Evolutionary conservation across 1,140 invertebrate genomes (phyloP).

Genomic region (Scaptomyza hsui): DNA sequence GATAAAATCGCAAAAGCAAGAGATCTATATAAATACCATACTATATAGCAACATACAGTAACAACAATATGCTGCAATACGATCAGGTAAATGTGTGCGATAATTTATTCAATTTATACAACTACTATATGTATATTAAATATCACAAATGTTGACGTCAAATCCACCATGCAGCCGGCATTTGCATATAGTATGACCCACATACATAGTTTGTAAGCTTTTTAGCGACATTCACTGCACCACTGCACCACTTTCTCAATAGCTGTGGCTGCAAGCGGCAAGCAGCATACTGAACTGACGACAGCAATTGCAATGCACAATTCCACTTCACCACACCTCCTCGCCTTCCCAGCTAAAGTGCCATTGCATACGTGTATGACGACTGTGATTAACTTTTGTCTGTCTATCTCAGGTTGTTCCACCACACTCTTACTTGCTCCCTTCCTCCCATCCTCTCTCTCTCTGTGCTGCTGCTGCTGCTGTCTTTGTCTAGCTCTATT

Average conservation of each 20-base stretch:
- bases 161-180: slow-evolving; percentile 39
- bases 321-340: not conserved
- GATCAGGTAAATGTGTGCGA: slow-evolving; percentile 55
- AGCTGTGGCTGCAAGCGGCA: slow-evolving; percentile 34
- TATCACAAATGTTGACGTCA: slow-evolving; percentile 41
- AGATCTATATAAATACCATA: slow-evolving; percentile 24
- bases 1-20: slow-evolving; percentile 10
- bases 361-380: slow-evolving; percentile 54
- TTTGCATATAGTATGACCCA: slow-evolving; percentile 57
- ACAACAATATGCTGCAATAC: slow-evolving; percentile 62
- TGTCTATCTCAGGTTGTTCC: slow-evolving; percentile 26
- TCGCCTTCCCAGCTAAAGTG: slow-evolving; percentile 27
- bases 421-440: not conserved
- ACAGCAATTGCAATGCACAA: slow-evolving; percentile 1
- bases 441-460: not conserved
- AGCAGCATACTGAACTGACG: slow-evolving; percentile 28
- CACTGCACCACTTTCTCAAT: slow-evolving; percentile 44
- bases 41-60: slow-evolving; percentile 24
- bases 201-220: slow-evolving; percentile 25
- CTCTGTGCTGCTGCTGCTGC: not conserved
- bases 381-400: slow-evolving; percentile 67
- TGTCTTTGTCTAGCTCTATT: not conserved
- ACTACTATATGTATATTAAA: slow-evolving; percentile 1
- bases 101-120: slow-evolving; percentile 20
- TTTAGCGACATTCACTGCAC: slow-evolving; percentile 4